These are phyloP conservation scores for Drosophila eugracilis DNA, from an alignment of 1,140 invertebrate genomes.

Conservation along the genomic window DNA sequence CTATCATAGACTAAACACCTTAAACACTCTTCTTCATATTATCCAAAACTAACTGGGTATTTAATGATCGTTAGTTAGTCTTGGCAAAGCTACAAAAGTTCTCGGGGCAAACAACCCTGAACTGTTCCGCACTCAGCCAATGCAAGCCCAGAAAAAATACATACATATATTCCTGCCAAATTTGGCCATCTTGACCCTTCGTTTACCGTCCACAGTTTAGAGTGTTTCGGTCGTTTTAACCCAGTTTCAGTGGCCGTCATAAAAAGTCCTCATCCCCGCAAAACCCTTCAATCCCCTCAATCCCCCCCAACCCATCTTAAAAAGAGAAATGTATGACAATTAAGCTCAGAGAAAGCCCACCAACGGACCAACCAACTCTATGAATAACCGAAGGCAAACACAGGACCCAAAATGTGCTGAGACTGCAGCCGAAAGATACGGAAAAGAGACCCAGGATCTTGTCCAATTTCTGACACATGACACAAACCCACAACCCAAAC, in stretches of 20 bases:
- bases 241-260: slow-evolving; percentile 36
- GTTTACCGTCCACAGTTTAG: slow-evolving; percentile 19
- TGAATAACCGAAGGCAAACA: slow-evolving; percentile 39
- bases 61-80: too few relatives aligned
- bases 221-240: slow-evolving; percentile 46
- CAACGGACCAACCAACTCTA: background rate
- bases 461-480: slow-evolving; percentile 38
- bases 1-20: too few relatives aligned
- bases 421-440: slow-evolving; percentile 35
- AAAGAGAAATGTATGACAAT: slow-evolving; percentile 44
- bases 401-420: slow-evolving; percentile 25
- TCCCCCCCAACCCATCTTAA: too few relatives aligned
- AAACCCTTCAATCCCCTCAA: too few relatives aligned
- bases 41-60: too few relatives aligned
- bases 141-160: background rate
- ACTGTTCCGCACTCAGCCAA: slow-evolving; percentile 1
- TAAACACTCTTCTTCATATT: too few relatives aligned
- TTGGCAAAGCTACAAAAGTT: background rate
- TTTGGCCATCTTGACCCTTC: slow-evolving; percentile 19
- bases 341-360: slow-evolving; percentile 11
- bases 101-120: background rate
- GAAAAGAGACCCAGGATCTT: slow-evolving; percentile 6
- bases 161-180: too few relatives aligned
- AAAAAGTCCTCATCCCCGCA: slow-evolving; percentile 16
- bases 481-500: slow-evolving; percentile 11